Evolutionary conservation across 2,797 vertebrate species (phyloP), one percentile per base, ranked within the genome.

Genomic region (Hypotaenidia okinawae): DNA sequence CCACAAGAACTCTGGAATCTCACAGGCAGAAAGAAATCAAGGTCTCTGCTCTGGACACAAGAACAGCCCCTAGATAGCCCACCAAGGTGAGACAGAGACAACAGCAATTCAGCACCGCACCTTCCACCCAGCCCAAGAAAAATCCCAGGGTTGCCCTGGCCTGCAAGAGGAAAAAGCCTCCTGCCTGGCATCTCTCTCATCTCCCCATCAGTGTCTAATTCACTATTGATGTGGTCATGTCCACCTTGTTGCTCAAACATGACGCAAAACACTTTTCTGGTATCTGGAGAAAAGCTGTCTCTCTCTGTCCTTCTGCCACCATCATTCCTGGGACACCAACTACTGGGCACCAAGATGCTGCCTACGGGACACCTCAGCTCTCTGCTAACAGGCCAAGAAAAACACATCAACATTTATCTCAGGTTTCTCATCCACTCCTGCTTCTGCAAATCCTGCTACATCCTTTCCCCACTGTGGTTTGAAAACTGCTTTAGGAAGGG

Each of bases 391-490:
- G 47, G 37, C 19, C 55, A 23, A 28, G 25, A 16, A 45, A 62
- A 59, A 62, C 24, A 25, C 51, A 25, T 25, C 51, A 25, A n/a
- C 5, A 37, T 21, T 22, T 81, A 62, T 1, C 33, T 19, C 8
- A 59, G 32, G 32, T 57, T 94, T 79, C 55, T 69, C 39, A 73
- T 21, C 13, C 47, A 54, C 7, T 89, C n/a, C 41, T 69, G 17
- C 33, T 84, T 74, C 51, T 73, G 22, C 22, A 74, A 6, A 1
- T 10, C 8, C 35, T 69, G 39, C 35, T 55, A 57, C 17, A 30
- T 25, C 30, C 24, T 68, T 73, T 5, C 6, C 17, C 0, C 8
- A 7, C 23, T 4, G 0, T 19, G 9, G 8, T 47, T 16, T 76
- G n/a, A 86, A n/a, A 88, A 73, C 19, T 41, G 14, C 47, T 37